Conservation (phyloP, 2,797 vertebrate genomes). For the Acrossocheilus fasciatus region DNA sequence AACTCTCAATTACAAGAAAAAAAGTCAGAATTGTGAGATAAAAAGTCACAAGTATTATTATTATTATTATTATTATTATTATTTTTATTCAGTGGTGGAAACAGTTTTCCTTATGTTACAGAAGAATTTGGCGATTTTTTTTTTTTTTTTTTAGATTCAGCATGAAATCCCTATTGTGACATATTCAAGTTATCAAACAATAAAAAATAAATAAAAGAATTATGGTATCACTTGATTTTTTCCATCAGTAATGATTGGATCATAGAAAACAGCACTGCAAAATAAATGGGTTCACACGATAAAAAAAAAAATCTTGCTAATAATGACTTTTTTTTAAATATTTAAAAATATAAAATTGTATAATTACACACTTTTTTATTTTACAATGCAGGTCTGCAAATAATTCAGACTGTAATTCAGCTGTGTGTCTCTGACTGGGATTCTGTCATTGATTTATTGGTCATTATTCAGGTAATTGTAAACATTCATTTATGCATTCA, state of each 20-base stretch:
- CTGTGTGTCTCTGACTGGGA: neutral
- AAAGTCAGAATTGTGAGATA: no score
- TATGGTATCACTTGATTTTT: neutral
- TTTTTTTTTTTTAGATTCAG: neutral
- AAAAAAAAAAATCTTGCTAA: neutral
- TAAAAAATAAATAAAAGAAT: neutral
- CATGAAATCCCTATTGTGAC: neutral
- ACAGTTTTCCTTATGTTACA: no score
- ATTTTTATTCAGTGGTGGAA: no score
- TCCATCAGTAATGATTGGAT: neutral
- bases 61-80: no score
- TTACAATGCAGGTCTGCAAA: neutral
- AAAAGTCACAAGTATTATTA: no score
- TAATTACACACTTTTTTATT: neutral
- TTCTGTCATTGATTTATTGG: neutral
- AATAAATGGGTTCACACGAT: neutral
- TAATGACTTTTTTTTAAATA: neutral
- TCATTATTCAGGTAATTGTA: neutral
- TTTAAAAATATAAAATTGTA: neutral
- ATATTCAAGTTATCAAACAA: neutral
- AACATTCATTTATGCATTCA: neutral
- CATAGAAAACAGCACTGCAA: neutral
- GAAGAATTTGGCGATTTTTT: neutral
- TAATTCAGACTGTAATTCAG: neutral
- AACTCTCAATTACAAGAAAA: no score